Base-by-base conservation (phyloP, 2,888 invertebrate genomes). In the Syrista parreyssii region DNA sequence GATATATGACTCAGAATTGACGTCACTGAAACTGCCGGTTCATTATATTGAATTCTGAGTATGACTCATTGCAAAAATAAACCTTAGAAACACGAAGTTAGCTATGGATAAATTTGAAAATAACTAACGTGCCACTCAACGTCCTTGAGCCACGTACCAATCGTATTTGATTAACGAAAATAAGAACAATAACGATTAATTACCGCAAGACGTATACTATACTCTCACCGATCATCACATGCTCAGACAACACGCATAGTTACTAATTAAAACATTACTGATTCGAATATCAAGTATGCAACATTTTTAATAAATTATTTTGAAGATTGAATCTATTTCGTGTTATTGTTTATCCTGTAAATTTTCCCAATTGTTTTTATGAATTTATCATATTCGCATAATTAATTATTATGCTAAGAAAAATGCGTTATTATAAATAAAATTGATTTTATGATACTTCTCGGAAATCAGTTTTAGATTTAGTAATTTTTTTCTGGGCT, bases 291-390 rank as follows among this genome's bases (percentile, higher is more conserved):
- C 86, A 86, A 88, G 84, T 88, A 88, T 86, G 86, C 87, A 85
- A 89, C 87, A 87, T 89, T 90, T 90, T 88, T 88, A 89, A 90
- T 90, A 88, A 90, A 90, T 90, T 90, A 90, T 90, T 90, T 90
- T 88, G 86, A 88, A 88, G 87, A 88, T 89, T 87, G 86, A 68
- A 81, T 69, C 32, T 76, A 34, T 68, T 69, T 80, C 40, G 77
- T 82, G 83, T 85, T 78, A 75, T 79, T 84, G 72, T 55, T 73
- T 75, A 55, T 55, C 23, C 55, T 23, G 9, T 23, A 23, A 9
- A 23, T 55, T 55, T 23, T 23, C 55, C 23, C 23, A 9, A 2
- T 55, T 55, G 55, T 55, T 23, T 23, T 55, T 15, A 23, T 15
- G 40, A 40, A 9, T 55, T 55, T 55, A 23, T 23, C 9, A 23